Percentiles rank a stretch among this genome's conserved stretches.
Evolutionary conservation across 2,888 invertebrate genomes (phyloP).

Genomic region (Tachina fera): DNA sequence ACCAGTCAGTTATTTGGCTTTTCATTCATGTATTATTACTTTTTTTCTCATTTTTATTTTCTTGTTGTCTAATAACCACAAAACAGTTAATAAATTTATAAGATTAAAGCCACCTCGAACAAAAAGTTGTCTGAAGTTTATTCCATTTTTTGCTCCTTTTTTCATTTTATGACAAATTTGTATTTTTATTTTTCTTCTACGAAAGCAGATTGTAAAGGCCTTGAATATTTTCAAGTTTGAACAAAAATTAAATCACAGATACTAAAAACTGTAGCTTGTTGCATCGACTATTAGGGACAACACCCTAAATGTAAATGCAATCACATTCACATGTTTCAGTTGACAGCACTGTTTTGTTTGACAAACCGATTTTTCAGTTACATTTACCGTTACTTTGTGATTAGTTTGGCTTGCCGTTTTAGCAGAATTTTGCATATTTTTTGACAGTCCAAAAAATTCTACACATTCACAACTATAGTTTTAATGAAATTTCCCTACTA

Average conservation of each 20-base stretch:
- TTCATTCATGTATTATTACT: constrained; percentile 32
- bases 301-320: no score
- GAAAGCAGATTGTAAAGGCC: not conserved
- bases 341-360: no score
- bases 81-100: constrained; percentile 59
- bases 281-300: no score
- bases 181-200: constrained; percentile 3
- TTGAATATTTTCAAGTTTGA: not conserved
- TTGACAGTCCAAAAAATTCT: not conserved
- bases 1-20: constrained; percentile 4
- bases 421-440: no score
- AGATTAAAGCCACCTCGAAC: constrained; percentile 26
- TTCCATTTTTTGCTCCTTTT: constrained; percentile 46
- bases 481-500: constrained; percentile 1
- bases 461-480: not conserved
- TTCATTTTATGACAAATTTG: constrained; percentile 65
- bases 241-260: not conserved
- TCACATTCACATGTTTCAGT: no score
- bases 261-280: not conserved
- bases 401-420: no score
- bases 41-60: constrained; percentile 9
- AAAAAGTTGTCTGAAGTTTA: constrained; percentile 29
- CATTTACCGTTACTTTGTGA: no score
- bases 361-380: no score
- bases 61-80: constrained; percentile 35